Percentiles rank a stretch among this genome's conserved stretches.
Evolutionary conservation across 2,888 invertebrate species (phyloP).

Genomic region (Lepidocyrtinus sp.): DNA sequence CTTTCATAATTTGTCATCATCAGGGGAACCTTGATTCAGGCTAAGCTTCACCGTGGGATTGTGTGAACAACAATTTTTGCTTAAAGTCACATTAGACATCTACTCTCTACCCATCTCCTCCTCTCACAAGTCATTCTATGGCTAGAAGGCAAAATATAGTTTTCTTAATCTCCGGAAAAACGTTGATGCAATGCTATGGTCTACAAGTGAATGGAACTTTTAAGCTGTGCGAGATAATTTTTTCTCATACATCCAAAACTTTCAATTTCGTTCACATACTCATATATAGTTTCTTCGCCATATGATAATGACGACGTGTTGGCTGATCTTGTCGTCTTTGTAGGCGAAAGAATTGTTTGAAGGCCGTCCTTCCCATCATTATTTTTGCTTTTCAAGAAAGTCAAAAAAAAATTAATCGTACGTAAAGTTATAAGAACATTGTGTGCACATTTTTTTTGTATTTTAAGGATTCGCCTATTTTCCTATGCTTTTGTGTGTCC

Average conservation of each 20-base stretch:
- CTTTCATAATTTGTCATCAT: neutral
- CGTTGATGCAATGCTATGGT: neutral
- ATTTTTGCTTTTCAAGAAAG: conserved; percentile 49
- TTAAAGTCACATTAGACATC: neutral
- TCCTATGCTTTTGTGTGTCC: conserved; percentile 48
- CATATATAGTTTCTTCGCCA: conserved; percentile 24
- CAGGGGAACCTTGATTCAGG: neutral
- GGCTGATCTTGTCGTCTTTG: conserved; percentile 31
- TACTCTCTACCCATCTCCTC: no score
- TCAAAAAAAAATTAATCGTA: conserved; percentile 25
- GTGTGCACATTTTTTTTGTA: neutral
- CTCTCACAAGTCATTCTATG: neutral
- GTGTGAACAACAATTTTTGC: neutral
- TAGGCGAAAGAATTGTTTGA: conserved; percentile 57
- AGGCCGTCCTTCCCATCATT: conserved; percentile 57
- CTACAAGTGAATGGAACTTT: neutral
- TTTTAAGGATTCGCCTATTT: neutral
- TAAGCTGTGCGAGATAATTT: neutral
- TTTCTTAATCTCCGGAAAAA: conserved; percentile 4
- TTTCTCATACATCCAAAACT: conserved; percentile 23
- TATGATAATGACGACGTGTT: conserved; percentile 26
- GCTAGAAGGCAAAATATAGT: neutral
- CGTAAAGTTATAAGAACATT: neutral
- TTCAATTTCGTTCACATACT: conserved; percentile 53
- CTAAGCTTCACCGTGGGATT: neutral